A percentile compares a stretch with the other conserved stretches of the same genome.
These are phyloP conservation scores for Fringilla coelebs DNA, from an alignment of 2,797 vertebrate species.

Conservation along the genomic window DNA sequence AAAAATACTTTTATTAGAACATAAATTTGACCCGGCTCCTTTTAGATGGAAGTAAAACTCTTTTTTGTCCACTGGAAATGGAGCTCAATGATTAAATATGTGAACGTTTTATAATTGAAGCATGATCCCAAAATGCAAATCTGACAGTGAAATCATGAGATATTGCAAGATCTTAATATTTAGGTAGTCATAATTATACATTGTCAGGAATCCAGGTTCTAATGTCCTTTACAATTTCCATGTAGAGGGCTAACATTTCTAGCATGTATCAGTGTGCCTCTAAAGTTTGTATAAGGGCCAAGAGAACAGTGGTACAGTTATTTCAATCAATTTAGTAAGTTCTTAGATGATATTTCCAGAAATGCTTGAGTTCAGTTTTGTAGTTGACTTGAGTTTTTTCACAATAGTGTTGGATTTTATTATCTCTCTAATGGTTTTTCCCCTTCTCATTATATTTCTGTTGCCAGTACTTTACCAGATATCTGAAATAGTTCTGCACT, in stretches of 20 bases:
- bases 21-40: background rate
- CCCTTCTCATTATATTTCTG: background rate
- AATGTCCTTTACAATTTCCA: background rate
- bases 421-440: background rate
- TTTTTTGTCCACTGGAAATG: background rate
- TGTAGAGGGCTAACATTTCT: rapidly evolving
- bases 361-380: background rate
- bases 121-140: background rate
- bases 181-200: background rate
- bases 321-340: background rate
- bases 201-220: background rate
- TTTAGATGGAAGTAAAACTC: background rate
- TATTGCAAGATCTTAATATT: background rate
- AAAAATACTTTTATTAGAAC: background rate
- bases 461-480: slow-evolving; percentile 1
- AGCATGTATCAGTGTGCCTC: background rate
- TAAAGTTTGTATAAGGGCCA: background rate
- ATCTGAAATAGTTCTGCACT: slow-evolving; percentile 9
- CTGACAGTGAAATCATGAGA: background rate
- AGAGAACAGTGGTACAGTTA: background rate
- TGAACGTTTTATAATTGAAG: background rate
- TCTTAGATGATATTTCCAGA: background rate
- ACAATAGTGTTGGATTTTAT: background rate
- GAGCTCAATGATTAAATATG: background rate
- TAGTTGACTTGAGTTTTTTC: background rate